Evolutionary conservation across 2,797 vertebrate genomes (phyloP).

Genomic region (Tiaroga cobitis): DNA sequence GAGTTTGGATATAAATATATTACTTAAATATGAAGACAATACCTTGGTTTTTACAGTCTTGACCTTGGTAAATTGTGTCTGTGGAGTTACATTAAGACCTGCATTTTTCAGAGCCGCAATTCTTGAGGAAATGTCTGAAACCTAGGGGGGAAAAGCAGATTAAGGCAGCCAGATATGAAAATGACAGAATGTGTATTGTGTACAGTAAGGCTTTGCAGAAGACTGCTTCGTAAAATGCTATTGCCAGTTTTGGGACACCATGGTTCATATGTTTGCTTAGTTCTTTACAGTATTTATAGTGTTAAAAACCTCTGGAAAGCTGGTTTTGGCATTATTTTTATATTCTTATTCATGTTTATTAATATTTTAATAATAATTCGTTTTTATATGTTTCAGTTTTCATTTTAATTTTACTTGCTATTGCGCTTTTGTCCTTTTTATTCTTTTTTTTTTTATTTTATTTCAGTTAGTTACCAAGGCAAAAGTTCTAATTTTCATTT

Average conservation of each 20-base stretch:
- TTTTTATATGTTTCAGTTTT: background rate
- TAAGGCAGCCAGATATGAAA: background rate
- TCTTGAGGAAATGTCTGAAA: conserved; percentile 77
- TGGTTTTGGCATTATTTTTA: background rate
- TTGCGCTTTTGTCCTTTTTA: background rate
- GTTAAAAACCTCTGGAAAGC: background rate
- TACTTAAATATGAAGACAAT: conserved; percentile 16
- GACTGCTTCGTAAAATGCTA: background rate
- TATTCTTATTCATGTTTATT: background rate
- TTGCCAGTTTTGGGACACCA: background rate
- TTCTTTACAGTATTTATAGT: background rate
- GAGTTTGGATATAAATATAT: conserved; percentile 16
- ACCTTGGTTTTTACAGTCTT: conserved; percentile 65
- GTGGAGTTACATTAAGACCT: conserved; percentile 77
- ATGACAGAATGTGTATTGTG: background rate
- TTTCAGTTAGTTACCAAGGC: background rate
- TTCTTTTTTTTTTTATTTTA: background rate
- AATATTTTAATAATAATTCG: no score
- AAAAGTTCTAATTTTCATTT: background rate
- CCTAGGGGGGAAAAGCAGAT: conserved; percentile 59
- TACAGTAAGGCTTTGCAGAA: background rate
- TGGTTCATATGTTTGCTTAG: background rate
- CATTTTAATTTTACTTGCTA: background rate
- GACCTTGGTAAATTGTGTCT: conserved; percentile 65
- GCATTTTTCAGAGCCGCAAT: conserved; percentile 80